Evolutionary conservation across 2,888 invertebrate species (phyloP).

Genomic region (Chymomyza caudatula): DNA sequence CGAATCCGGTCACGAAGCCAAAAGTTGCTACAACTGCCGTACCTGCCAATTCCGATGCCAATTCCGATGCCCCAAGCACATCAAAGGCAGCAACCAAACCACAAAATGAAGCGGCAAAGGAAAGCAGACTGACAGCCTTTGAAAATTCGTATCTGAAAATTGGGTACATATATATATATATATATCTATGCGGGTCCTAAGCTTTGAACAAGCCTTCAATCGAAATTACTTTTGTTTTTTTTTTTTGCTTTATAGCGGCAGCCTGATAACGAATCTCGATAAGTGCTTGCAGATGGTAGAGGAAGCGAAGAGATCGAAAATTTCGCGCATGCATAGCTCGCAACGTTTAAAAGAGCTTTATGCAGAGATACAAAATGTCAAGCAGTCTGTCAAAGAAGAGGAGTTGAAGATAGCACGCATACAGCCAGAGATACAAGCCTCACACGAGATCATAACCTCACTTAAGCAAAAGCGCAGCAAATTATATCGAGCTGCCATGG

Average conservation of each 20-base stretch:
- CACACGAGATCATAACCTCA: slow-evolving; percentile 70
- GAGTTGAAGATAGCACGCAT: slow-evolving; percentile 67
- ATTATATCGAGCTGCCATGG: slow-evolving; percentile 65
- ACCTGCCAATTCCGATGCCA: too few species aligned
- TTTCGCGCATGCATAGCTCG: slow-evolving; percentile 63
- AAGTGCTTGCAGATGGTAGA: slow-evolving; percentile 72
- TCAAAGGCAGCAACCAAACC: neutral
- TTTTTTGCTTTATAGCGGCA: slow-evolving; percentile 48
- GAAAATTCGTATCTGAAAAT: slow-evolving; percentile 71
- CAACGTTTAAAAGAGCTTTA: slow-evolving; percentile 67
- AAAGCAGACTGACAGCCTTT: slow-evolving; percentile 63
- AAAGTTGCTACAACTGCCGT: neutral
- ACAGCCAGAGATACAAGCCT: slow-evolving; percentile 72
- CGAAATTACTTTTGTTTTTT: neutral
- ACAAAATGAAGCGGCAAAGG: slow-evolving; percentile 36
- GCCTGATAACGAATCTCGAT: slow-evolving; percentile 71
- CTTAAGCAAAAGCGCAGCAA: slow-evolving; percentile 69
- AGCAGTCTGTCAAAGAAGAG: slow-evolving; percentile 61
- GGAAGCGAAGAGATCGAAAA: slow-evolving; percentile 70
- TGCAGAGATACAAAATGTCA: slow-evolving; percentile 64
- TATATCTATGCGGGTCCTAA: neutral
- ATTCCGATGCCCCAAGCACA: neutral
- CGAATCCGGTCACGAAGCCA: neutral
- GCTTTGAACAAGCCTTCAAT: neutral
- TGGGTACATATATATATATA: slow-evolving; percentile 65